phyloP scores from a whole-genome alignment of 2,113 vertebrate genomes.

The Empidonax alnorum region DNA sequence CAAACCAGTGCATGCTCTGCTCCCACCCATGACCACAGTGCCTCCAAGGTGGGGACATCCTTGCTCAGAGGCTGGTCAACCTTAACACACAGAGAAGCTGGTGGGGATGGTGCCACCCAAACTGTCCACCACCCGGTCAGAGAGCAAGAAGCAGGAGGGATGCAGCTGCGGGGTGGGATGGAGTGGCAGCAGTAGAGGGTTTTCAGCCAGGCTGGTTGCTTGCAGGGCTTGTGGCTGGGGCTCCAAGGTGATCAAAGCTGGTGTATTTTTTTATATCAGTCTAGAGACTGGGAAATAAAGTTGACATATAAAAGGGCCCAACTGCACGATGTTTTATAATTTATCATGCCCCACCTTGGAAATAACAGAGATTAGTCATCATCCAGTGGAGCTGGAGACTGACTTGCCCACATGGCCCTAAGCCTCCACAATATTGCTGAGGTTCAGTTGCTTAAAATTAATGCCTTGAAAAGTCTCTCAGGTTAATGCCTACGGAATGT shows the following conservation, averaged over 20 bases:
- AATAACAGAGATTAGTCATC: background rate
- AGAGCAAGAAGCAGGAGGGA: background rate
- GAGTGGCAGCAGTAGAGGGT: background rate
- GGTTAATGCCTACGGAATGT: background rate
- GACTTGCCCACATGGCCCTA: background rate
- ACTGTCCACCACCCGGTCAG: background rate
- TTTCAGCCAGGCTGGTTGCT: background rate
- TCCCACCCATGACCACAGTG: background rate
- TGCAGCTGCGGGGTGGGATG: background rate
- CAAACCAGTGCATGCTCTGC: background rate
- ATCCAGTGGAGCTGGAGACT: background rate
- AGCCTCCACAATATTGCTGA: background rate
- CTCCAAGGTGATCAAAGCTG: background rate
- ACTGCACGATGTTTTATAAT: background rate
- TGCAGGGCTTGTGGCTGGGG: background rate
- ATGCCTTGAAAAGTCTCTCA: background rate
- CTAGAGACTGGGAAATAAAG: background rate
- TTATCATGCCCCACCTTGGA: background rate
- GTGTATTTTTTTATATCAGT: background rate
- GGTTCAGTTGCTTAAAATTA: background rate
- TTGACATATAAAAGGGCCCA: background rate
- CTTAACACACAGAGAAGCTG: background rate
- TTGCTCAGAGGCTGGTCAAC: background rate
- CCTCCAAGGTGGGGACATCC: rapidly evolving
- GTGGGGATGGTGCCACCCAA: background rate